These are phyloP conservation scores for Copidosoma aretas DNA, from an alignment of 2,888 invertebrate species.

Conservation along the genomic window DNA sequence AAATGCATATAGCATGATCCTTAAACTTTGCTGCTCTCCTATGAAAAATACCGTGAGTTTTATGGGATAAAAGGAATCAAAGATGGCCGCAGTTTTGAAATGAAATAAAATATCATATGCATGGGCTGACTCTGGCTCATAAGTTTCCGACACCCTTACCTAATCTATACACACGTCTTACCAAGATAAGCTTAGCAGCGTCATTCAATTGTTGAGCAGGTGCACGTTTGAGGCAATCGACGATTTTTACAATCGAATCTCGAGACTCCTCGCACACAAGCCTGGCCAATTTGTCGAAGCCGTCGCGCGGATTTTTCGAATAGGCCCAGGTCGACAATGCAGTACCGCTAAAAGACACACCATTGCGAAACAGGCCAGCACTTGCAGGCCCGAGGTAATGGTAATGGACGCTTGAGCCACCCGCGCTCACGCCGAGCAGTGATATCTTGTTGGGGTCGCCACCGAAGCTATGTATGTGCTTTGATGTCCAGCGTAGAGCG, in stretches of 20 bases:
- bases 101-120: too few relatives aligned
- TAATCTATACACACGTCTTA: constrained; percentile 54
- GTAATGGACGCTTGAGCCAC: constrained; percentile 77
- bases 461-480: constrained; percentile 74
- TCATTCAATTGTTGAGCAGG: constrained; percentile 69
- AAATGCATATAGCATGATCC: too few relatives aligned
- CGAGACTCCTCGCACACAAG: too few relatives aligned
- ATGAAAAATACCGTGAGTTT: too few relatives aligned
- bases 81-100: too few relatives aligned
- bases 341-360: constrained; percentile 75
- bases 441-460: constrained; percentile 76
- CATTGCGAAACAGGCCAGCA: constrained; percentile 50
- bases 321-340: constrained; percentile 66
- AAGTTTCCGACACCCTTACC: too few relatives aligned
- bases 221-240: constrained; percentile 69
- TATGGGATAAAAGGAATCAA: too few relatives aligned
- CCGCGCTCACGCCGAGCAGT: constrained; percentile 75
- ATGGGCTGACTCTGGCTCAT: too few relatives aligned
- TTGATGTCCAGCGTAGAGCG: constrained; percentile 73
- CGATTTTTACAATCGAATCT: too few relatives aligned
- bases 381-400: constrained; percentile 69
- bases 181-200: constrained; percentile 68
- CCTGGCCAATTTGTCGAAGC: constrained; percentile 46
- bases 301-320: constrained; percentile 63
- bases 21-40: too few relatives aligned